Evolutionary conservation across 2,888 invertebrate species (phyloP).

Genomic region (Plagodis pulveraria): DNA sequence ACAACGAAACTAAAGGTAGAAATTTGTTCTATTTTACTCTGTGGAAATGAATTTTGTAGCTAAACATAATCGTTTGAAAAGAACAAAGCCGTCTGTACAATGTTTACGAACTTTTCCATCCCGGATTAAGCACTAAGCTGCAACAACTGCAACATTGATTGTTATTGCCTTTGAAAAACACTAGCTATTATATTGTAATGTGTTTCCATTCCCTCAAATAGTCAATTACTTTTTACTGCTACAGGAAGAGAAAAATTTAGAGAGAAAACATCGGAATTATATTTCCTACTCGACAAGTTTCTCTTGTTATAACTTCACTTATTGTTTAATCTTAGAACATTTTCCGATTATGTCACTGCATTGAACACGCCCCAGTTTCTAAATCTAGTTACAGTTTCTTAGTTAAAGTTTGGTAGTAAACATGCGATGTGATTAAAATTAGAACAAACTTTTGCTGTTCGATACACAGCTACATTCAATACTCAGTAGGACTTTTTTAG

Average conservation of each 20-base stretch:
- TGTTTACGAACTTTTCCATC: slow-evolving; percentile 18
- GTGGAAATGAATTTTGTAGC: too few species aligned
- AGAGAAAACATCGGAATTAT: slow-evolving; percentile 53
- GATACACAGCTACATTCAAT: too few species aligned
- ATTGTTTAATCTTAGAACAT: slow-evolving; percentile 47
- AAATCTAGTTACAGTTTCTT: slow-evolving; percentile 13
- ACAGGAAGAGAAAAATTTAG: slow-evolving; percentile 52
- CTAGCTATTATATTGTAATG: slow-evolving; percentile 66
- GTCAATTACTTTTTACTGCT: slow-evolving; percentile 66
- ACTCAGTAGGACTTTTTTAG: too few species aligned
- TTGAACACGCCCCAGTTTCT: slow-evolving; percentile 14
- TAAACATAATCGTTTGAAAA: slow-evolving; percentile 1
- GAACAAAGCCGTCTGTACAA: slow-evolving; percentile 8
- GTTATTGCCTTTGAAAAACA: slow-evolving; percentile 58
- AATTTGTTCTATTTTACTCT: not conserved
- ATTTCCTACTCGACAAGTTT: slow-evolving; percentile 46
- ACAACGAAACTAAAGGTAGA: not conserved
- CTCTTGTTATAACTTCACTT: slow-evolving; percentile 45
- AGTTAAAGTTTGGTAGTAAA: slow-evolving; percentile 5
- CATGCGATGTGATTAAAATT: not conserved
- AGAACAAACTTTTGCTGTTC: not conserved
- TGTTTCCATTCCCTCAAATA: slow-evolving; percentile 62
- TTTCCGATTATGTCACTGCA: slow-evolving; percentile 26
- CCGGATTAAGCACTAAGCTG: slow-evolving; percentile 34
- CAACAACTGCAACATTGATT: slow-evolving; percentile 42